Evolutionary conservation across 2,113 vertebrate genomes (phyloP).

Genomic region (Odocoileus hemionus): DNA sequence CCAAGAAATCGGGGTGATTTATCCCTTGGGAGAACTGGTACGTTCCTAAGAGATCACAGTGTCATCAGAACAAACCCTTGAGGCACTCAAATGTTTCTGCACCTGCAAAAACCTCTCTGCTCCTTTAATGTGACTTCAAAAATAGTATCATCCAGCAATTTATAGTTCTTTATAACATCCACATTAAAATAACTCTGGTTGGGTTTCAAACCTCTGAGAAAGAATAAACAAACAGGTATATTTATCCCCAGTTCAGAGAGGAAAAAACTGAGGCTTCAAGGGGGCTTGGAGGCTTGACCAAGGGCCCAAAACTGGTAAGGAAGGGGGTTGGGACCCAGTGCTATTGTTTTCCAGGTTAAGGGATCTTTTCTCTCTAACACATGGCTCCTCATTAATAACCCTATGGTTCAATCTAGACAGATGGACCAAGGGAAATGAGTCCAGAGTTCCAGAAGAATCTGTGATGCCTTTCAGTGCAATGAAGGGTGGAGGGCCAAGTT

Average conservation of each 20-base stretch:
- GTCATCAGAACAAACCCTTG: not conserved
- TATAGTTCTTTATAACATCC: not conserved
- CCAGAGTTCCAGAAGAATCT: not conserved
- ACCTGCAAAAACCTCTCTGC: constrained; percentile 24
- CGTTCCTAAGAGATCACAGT: constrained; percentile 23
- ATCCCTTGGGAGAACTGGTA: constrained; percentile 29
- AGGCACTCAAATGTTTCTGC: constrained; percentile 4
- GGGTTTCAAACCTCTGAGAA: not conserved
- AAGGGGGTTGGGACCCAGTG: not conserved
- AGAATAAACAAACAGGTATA: not conserved
- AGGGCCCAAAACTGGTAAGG: not conserved
- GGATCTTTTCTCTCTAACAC: not conserved
- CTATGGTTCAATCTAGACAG: not conserved
- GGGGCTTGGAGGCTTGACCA: not conserved
- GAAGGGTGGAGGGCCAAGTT: not conserved
- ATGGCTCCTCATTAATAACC: not conserved
- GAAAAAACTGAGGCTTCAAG: not conserved
- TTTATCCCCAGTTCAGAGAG: not conserved
- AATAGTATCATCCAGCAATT: not conserved
- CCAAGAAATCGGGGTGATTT: constrained; percentile 64
- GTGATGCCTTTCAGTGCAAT: not conserved
- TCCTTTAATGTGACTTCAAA: not conserved
- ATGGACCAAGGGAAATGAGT: not conserved
- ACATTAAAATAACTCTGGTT: constrained; percentile 18
- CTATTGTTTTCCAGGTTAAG: not conserved